Evolutionary conservation across 2,113 vertebrate species (phyloP), one percentile per base, ranked within the genome.

Genomic region (Neogobius melanostomus): DNA sequence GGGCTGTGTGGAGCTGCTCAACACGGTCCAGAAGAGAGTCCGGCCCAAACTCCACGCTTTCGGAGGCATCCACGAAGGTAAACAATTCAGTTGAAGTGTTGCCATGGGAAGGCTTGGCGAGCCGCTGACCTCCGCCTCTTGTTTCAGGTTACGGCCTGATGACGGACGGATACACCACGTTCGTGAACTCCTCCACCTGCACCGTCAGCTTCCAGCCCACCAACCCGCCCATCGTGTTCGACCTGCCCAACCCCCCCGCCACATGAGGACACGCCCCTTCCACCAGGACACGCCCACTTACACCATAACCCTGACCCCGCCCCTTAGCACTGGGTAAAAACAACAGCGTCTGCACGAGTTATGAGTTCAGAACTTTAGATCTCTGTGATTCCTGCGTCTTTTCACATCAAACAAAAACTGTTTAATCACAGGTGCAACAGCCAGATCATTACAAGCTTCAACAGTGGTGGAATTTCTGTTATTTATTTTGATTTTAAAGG

Each of bases 161-260:
- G 97, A 98, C 97, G 0, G 97, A 99, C 5, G 96, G 97, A 75
- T 99, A 94, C 90, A 98, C 96, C 2, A 97, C 97, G 0, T 99
- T 98, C 91, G 93, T 99, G 93, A 99, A 99, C 66, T 94, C 97
- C 64, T 97, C 97, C 17, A 96, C 96, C 9, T 98, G 97, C 88
- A 98, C 97, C 28, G 95, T 98, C 93, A 99, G 97, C 93, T 99
- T 98, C 91, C 97, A 99, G 76, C 97, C 97, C 65, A 98, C 96
- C 90, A 99, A 99, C 90, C 96, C 95, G 67, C 97, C 97, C 78
- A 97, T 99, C 89, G 96, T 99, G 81, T 98, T 99, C 64, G 97
- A 99, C 94, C 95, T 99, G 82, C 97, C 97, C 36, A 99, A 97
- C 90, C 96, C 97, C 50, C 93, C 94, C 91, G 94, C 92, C 84